Evolutionary conservation across 1,140 invertebrate species (phyloP).

Genomic region (Drosophila takahashii): DNA sequence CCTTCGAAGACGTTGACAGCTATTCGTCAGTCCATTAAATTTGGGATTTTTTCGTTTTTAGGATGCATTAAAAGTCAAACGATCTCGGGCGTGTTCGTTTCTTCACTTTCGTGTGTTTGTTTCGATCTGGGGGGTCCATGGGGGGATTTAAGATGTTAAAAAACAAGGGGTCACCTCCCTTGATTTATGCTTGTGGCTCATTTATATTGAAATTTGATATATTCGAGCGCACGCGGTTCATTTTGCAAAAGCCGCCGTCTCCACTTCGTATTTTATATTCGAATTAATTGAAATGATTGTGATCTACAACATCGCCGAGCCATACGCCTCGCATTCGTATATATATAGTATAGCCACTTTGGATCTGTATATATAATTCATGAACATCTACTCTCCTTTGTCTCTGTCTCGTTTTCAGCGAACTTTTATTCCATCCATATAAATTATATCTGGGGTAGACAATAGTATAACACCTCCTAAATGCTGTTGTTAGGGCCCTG

Average conservation of each 20-base stretch:
- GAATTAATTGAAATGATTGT: slow-evolving; percentile 83
- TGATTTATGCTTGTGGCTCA: slow-evolving; percentile 78
- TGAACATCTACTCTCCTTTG: slow-evolving; percentile 55
- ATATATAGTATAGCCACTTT: slow-evolving; percentile 22
- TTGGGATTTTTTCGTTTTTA: slow-evolving; percentile 40
- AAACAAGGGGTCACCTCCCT: slow-evolving; percentile 25
- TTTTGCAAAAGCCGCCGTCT: slow-evolving; percentile 71
- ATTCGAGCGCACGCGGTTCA: slow-evolving; percentile 71
- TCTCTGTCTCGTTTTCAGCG: slow-evolving; percentile 66
- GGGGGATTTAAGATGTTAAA: slow-evolving; percentile 10
- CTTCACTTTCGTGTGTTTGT: slow-evolving; percentile 58
- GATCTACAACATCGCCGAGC: slow-evolving; percentile 73
- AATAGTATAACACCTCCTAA: slow-evolving; percentile 80
- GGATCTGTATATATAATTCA: slow-evolving; percentile 52
- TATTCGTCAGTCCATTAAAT: slow-evolving; percentile 76
- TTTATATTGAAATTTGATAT: slow-evolving; percentile 83
- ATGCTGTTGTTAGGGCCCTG: slow-evolving; percentile 49
- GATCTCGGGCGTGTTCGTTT: slow-evolving; percentile 58
- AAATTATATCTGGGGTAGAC: slow-evolving; percentile 64
- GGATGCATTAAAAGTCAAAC: slow-evolving; percentile 64
- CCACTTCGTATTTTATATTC: slow-evolving; percentile 77
- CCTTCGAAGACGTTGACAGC: slow-evolving; percentile 54
- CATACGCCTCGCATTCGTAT: slow-evolving; percentile 21
- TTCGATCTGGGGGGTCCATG: slow-evolving; percentile 35
- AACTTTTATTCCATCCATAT: slow-evolving; percentile 60